These are phyloP conservation scores for Cryptoprocta ferox DNA, from an alignment of 2,797 vertebrate genomes.

Conservation along the genomic window DNA sequence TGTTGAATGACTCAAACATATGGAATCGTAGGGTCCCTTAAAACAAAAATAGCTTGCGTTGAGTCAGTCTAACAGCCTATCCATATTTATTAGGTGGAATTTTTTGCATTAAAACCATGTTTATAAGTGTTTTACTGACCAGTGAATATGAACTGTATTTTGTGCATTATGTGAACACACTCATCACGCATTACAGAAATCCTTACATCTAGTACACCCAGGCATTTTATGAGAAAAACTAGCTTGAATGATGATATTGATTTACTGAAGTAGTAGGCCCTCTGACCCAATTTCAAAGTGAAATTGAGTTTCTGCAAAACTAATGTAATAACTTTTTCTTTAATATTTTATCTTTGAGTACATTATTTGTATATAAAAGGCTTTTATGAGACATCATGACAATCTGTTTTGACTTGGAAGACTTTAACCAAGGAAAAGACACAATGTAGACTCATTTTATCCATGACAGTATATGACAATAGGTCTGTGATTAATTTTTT, in stretches of 20 bases:
- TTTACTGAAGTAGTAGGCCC: not conserved
- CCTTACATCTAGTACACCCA: not conserved
- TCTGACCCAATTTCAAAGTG: constrained; percentile 53
- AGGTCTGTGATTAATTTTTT: constrained; percentile 15
- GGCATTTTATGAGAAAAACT: constrained; percentile 56
- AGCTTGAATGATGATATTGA: constrained; percentile 22
- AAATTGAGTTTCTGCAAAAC: constrained; percentile 44
- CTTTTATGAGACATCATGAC: not conserved
- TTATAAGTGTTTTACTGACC: constrained; percentile 3
- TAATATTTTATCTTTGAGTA: not conserved
- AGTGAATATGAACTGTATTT: not conserved
- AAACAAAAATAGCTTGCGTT: constrained; percentile 43
- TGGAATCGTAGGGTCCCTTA: constrained; percentile 32
- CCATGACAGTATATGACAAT: not conserved
- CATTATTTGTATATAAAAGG: constrained; percentile 43
- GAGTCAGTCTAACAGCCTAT: not conserved
- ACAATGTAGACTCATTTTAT: not conserved
- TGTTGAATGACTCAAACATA: constrained; percentile 50
- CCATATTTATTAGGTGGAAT: not conserved
- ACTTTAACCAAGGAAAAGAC: not conserved
- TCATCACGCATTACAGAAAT: constrained; percentile 52
- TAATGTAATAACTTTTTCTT: constrained; percentile 17
- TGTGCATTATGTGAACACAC: not conserved
- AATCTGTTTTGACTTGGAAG: not conserved
- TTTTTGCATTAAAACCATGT: not conserved